Base-by-base conservation (phyloP, 2,113 vertebrate species). In the Hippocampus barbouri region DNA sequence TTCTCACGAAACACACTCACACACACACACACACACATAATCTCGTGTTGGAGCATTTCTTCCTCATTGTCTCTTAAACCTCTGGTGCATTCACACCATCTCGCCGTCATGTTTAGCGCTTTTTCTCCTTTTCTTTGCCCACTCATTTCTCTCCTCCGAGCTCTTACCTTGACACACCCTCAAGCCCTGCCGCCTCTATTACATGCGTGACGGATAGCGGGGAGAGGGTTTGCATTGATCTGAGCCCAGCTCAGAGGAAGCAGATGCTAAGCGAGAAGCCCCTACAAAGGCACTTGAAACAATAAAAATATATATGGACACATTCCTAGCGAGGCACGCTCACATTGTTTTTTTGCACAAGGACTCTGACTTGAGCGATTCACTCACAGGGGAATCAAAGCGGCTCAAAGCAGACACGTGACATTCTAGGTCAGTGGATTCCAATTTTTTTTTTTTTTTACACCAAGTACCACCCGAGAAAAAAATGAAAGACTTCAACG, bases 161-260 rank as follows among this genome's bases (percentile, higher is more conserved):
- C 70, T 57, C 27, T 70, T 49, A 54, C 76, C 74, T 75, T 76
- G 60, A 74, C 79, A 76, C 61, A 59, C 54, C 66, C 75, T 75
- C 68, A 43, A 63, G 79, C 77, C 80, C 70, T 3, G 10, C 43
- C 43, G 79, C 86, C 80, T 90, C 84, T 83, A 86, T 89, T 91
- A 87, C 85, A 76, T 69, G 69, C 18, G 73, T 89, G 90, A 91
- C 90, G 88, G 89, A 91, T 91, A 80, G 88, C 86, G 77, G 75
- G 74, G 81, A 88, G 84, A 88, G 78, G 78, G 79, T 79, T 85
- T 76, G 76, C 84, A 88, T 89, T 87, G 89, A 89, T 90, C 87
- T 82, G 73, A 73, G 85, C 86, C 83, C 77, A 51, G 64, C 87
- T 85, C 77, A 57, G 64, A 87, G 84, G 84, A 89, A 83, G 87